phyloP scores from a whole-genome alignment of 2,888 invertebrate genomes.

The Lithophane ornitopus region DNA sequence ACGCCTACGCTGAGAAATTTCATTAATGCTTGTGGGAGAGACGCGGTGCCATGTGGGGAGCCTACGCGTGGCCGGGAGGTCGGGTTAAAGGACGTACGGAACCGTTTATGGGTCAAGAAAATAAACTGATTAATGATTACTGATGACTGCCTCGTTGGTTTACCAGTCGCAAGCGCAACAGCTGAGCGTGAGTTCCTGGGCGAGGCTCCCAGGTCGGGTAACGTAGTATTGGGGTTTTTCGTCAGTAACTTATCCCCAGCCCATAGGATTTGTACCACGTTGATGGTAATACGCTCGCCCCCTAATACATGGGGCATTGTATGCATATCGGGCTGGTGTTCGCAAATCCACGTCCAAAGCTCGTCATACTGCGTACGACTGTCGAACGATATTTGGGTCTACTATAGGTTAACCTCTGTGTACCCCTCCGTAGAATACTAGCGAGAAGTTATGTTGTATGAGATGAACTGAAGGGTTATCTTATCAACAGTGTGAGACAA shows the following conservation, averaged over 20 bases:
- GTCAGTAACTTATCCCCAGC: background rate
- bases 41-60: slow-evolving; percentile 38
- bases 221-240: background rate
- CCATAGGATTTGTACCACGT: background rate
- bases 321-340: background rate
- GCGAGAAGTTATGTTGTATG: background rate
- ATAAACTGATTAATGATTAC: background rate
- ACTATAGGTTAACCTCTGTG: background rate
- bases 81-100: slow-evolving; percentile 39
- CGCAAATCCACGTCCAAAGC: background rate
- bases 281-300: background rate
- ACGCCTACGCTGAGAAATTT: slow-evolving; percentile 64
- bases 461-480: slow-evolving; percentile 21
- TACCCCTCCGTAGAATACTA: background rate
- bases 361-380: background rate
- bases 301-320: background rate
- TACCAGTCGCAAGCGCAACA: background rate
- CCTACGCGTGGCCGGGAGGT: slow-evolving; percentile 50
- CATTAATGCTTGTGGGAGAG: slow-evolving; percentile 62
- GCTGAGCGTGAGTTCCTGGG: background rate
- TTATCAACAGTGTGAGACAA: background rate
- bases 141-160: background rate
- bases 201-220: background rate
- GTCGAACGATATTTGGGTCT: background rate
- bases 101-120: slow-evolving; percentile 30